Percentiles rank a stretch among this genome's conserved stretches.
These are phyloP conservation scores for Luperina nickerlii DNA, from an alignment of 2,888 invertebrate species.

Conservation along the genomic window DNA sequence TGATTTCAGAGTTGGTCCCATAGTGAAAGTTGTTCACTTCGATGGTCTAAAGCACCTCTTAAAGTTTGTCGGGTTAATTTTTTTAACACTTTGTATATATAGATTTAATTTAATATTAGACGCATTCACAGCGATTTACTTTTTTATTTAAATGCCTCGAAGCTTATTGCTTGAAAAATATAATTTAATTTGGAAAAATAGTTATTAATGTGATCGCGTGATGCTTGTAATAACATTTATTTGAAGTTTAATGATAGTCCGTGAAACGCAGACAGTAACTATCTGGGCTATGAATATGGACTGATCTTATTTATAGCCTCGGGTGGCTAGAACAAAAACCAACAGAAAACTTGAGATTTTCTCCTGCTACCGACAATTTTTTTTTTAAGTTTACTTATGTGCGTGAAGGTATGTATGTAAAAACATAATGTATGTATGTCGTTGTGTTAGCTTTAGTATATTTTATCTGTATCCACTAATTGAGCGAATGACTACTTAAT, in stretches of 20 bases:
- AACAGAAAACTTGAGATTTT: conserved; percentile 33
- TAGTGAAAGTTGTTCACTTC: no score
- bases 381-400: neutral
- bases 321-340: conserved; percentile 46
- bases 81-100: no score
- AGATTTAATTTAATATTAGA: conserved; percentile 44
- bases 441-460: neutral
- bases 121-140: conserved; percentile 32
- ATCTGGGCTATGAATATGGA: conserved; percentile 24
- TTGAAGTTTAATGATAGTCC: conserved; percentile 75
- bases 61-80: no score
- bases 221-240: conserved; percentile 66
- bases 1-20: no score
- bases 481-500: neutral
- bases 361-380: neutral
- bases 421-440: conserved; percentile 8
- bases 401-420: neutral
- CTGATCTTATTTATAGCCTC: conserved; percentile 66
- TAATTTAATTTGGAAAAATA: conserved; percentile 41
- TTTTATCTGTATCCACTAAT: neutral
- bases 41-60: no score
- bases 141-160: conserved; percentile 33
- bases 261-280: conserved; percentile 61
- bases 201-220: conserved; percentile 55
- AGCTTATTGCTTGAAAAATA: conserved; percentile 22